Base-by-base conservation (phyloP, 37 sponge, comb jelly and placozoan genomes). In the Ephydatia muelleri region DNA sequence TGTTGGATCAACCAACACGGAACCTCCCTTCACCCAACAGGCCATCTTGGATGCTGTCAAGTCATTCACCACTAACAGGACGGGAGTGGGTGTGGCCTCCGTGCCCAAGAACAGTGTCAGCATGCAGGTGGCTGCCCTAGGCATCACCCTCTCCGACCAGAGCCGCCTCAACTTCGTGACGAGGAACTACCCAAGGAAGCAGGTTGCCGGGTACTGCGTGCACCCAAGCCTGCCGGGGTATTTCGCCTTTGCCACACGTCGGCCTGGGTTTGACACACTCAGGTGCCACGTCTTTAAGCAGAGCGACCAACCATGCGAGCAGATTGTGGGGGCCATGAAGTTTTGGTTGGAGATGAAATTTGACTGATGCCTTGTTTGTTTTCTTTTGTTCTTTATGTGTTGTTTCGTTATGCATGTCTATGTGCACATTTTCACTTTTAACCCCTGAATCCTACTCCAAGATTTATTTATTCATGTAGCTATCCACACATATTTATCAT, bases 111-210 rank as follows among this genome's bases (percentile, higher is more conserved):
- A 91, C 70, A 64, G 27, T 21, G 74, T 91, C n/a, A 25, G 75
- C 14, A 78, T 91, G 75, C 84, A 86, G 26, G 76, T 87, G 0
- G 82, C 91, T 8, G 49, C 87, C 0, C 83, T 83, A 4, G 87
- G 91, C 26, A 83, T 91, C 30, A 84, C 65, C 80, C 77, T 91
- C 38, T 68, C 32, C 0, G 91, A 91, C 72, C 83, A 83, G 40
- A 80, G 70, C 27, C 87, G 73, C 31, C 78, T 67, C 34, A 16
- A 83, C 37, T 91, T 91, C 67, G 64, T 91, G 49, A 83, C 72
- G 38, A 38, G 91, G 32, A 86, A 91, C 49, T 91, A 91, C 48
- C 87, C 87, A 3, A 65, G 80, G 22, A 91, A 91, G 39, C 79
- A 83, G 49, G 5, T 91, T 0, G 87, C 35, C 33, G 91, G 87